Base-by-base conservation (phyloP, 2,888 invertebrate species). In the Oscheius sp. region DNA sequence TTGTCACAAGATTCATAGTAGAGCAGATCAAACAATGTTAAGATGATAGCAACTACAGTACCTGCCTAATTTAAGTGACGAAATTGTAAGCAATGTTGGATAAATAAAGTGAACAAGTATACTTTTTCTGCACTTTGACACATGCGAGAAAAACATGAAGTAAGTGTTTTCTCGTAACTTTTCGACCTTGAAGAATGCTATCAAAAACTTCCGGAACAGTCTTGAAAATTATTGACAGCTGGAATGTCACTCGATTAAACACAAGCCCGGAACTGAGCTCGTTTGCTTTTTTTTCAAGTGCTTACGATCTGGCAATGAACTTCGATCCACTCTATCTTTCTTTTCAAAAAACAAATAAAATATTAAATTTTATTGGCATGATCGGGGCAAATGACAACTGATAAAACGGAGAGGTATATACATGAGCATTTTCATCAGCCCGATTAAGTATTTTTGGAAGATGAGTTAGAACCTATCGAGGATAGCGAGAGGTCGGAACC, bases 321-420 rank as follows among this genome's bases (percentile, higher is more conserved):
- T 26, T 30, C 50, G 28, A 30, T 14, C 9, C 20, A 50, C 9
- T 3, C n/a, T 30, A 28, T 50, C 3, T 41, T 41, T 14, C 41
- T 41, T 3, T 41, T 41, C 12, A 3, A 3, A 47, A 2, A 26
- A 26, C 9, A 30, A 24, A 14, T 1, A 26, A 41, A 24, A 41
- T 26, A 59, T 14, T 59, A 59, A 17, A 14, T 2, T 59, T 59
- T 41, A 41, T 59, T 59, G 59, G 59, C 59, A 59, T 41, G 59
- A 59, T 41, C 24, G 59, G 59, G 22, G 44, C 51, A 51, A 28
- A 59, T 59, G 59, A 59, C 59, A 59, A 59, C 59, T 59, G 59
- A 26, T 59, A 6, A 26, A 59, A 30, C 26, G 41, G n/a, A 14
- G 33, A 32, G 32, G 33, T 33, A 54, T 54, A 32, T 54, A 54